These are phyloP conservation scores for Drosophila mulleri DNA, from an alignment of 2,888 invertebrate genomes.

Conservation along the genomic window DNA sequence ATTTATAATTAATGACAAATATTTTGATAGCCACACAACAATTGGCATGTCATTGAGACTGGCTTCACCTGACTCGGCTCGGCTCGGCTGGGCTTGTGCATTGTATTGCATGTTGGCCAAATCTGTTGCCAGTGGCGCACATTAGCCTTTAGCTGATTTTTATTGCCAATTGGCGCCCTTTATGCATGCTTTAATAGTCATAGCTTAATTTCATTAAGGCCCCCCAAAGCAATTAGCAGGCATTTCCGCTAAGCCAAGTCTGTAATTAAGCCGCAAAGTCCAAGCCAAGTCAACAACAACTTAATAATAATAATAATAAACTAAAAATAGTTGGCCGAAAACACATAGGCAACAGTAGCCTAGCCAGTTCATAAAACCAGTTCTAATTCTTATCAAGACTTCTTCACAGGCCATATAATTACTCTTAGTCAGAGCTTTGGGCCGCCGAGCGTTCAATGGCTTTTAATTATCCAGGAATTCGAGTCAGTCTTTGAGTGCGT, in stretches of 20 bases:
- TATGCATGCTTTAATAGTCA: slow-evolving; percentile 40
- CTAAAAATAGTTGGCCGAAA: slow-evolving; percentile 52
- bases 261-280: slow-evolving; percentile 77
- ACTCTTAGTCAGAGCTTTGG: slow-evolving; percentile 53
- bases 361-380: slow-evolving; percentile 57
- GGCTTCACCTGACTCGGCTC: slow-evolving; percentile 16
- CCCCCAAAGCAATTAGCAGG: slow-evolving; percentile 65
- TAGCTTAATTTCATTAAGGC: slow-evolving; percentile 51
- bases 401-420: slow-evolving; percentile 72
- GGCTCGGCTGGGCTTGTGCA: slow-evolving; percentile 1
- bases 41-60: slow-evolving; percentile 74
- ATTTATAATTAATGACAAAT: slow-evolving; percentile 79
- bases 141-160: slow-evolving; percentile 55
- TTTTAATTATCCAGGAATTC: slow-evolving; percentile 73
- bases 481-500: slow-evolving; percentile 13
- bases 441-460: slow-evolving; percentile 62
- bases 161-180: slow-evolving; percentile 58
- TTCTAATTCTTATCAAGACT: slow-evolving; percentile 75
- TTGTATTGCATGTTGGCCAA: slow-evolving; percentile 27
- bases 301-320: slow-evolving; percentile 13
- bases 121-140: slow-evolving; percentile 39
- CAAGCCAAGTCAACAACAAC: slow-evolving; percentile 38
- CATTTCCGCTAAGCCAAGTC: slow-evolving; percentile 65
- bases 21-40: slow-evolving; percentile 73
- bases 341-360: slow-evolving; percentile 2